These are phyloP conservation scores for Sarcophilus harrisii DNA, from an alignment of 2,797 vertebrate genomes.

Conservation along the genomic window DNA sequence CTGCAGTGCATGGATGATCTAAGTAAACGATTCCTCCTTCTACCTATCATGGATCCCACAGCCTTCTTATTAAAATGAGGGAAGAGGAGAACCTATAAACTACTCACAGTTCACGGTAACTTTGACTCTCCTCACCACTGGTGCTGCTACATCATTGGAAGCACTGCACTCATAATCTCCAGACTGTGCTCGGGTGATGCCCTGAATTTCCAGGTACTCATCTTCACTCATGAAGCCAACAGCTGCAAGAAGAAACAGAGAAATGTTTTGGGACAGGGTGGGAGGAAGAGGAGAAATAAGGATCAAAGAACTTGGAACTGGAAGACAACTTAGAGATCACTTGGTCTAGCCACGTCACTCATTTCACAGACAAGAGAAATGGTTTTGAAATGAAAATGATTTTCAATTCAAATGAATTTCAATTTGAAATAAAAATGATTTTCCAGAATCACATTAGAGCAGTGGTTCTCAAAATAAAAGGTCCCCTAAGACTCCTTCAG, in stretches of 20 bases:
- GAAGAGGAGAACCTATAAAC: rapidly evolving
- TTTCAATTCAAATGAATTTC: no score
- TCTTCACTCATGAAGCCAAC: conserved; percentile 94
- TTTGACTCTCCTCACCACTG: conserved; percentile 93
- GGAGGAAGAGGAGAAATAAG: not conserved
- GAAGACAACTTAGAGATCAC: not conserved
- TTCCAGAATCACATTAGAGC: not conserved
- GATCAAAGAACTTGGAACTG: not conserved
- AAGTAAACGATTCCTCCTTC: not conserved
- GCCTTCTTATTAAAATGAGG: rapidly evolving
- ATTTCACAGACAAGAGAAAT: not conserved
- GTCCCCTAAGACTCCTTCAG: not conserved
- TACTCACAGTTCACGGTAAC: conserved; percentile 98
- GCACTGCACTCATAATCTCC: conserved; percentile 97
- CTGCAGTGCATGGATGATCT: no score
- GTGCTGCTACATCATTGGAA: conserved; percentile 93
- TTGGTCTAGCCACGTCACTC: not conserved
- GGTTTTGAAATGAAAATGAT: no score
- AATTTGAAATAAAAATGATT: not conserved
- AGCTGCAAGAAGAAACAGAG: conserved; percentile 79
- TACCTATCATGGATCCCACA: no score
- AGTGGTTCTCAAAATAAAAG: not conserved
- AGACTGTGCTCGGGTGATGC: conserved; percentile 95
- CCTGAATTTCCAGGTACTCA: conserved; percentile 94
- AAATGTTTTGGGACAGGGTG: not conserved